Evolutionary conservation across 2,888 invertebrate species (phyloP).

Genomic region (Agonopterix heracliana): DNA sequence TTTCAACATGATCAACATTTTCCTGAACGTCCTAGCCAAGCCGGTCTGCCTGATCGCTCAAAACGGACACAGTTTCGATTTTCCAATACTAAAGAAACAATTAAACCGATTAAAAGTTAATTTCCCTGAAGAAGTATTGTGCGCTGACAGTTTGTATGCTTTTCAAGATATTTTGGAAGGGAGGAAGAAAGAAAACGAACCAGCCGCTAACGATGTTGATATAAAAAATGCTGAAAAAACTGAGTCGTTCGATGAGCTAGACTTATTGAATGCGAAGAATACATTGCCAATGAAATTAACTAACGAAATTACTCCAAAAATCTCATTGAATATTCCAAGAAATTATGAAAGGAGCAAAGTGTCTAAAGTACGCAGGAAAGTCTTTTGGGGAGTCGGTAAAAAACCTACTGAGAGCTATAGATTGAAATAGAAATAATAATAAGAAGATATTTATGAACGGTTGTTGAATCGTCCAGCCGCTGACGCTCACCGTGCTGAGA

Average conservation of each 20-base stretch:
- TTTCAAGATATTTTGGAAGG: constrained; percentile 59
- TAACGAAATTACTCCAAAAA: constrained; percentile 45
- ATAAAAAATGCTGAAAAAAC: not conserved
- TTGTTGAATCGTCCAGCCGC: constrained; percentile 56
- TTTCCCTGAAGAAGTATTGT: constrained; percentile 72
- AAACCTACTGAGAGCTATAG: constrained; percentile 59
- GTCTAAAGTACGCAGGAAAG: constrained; percentile 26
- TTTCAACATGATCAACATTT: constrained; percentile 75
- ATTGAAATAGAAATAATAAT: no score
- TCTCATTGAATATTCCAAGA: constrained; percentile 6
- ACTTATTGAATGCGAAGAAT: not conserved
- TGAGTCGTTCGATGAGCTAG: not conserved
- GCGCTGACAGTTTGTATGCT: constrained; percentile 66
- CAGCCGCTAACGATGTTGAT: not conserved
- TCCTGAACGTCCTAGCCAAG: constrained; percentile 77
- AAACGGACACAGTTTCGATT: constrained; percentile 87
- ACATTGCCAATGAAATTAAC: constrained; percentile 4
- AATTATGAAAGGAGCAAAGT: constrained; percentile 13
- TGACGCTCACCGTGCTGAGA: constrained; percentile 80
- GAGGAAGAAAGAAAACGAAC: constrained; percentile 11
- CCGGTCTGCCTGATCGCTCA: constrained; percentile 89
- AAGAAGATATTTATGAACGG: constrained; percentile 74
- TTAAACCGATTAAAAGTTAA: constrained; percentile 39
- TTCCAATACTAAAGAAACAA: constrained; percentile 82
- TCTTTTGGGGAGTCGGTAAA: constrained; percentile 32